Evolutionary conservation across 2,888 invertebrate genomes (phyloP).

Genomic region (Tribolium freemani): DNA sequence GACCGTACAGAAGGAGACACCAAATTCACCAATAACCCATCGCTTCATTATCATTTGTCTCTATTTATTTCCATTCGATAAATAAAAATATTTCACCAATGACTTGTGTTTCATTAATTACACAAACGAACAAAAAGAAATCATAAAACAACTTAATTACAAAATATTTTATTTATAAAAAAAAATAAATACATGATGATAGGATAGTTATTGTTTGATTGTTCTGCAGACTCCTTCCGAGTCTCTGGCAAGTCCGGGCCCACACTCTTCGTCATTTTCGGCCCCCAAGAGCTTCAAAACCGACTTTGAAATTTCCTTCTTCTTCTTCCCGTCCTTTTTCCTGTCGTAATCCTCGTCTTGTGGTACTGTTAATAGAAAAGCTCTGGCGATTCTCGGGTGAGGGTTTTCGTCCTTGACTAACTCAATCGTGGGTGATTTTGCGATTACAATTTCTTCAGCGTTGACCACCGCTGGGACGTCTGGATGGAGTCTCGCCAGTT

Average conservation of each 20-base stretch:
- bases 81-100: background rate
- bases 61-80: background rate
- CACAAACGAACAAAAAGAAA: background rate
- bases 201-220: slow-evolving; percentile 13
- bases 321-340: slow-evolving; percentile 56
- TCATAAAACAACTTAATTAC: background rate
- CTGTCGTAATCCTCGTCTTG: slow-evolving; percentile 52
- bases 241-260: slow-evolving; percentile 79
- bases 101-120: background rate
- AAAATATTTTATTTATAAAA: slow-evolving; percentile 11
- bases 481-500: slow-evolving; percentile 59
- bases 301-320: slow-evolving; percentile 43
- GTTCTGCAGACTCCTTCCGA: slow-evolving; percentile 74
- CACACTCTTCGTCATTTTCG: slow-evolving; percentile 77
- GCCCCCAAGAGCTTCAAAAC: slow-evolving; percentile 46
- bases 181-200: slow-evolving; percentile 32
- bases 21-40: background rate
- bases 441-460: slow-evolving; percentile 57
- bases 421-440: slow-evolving; percentile 57
- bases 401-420: slow-evolving; percentile 49
- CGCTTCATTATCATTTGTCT: background rate
- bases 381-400: slow-evolving; percentile 51
- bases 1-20: slow-evolving; percentile 43
- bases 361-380: slow-evolving; percentile 60
- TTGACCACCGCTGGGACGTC: slow-evolving; percentile 32